phyloP scores from a whole-genome alignment of 2,113 vertebrate species.

The Pteropus alecto region DNA sequence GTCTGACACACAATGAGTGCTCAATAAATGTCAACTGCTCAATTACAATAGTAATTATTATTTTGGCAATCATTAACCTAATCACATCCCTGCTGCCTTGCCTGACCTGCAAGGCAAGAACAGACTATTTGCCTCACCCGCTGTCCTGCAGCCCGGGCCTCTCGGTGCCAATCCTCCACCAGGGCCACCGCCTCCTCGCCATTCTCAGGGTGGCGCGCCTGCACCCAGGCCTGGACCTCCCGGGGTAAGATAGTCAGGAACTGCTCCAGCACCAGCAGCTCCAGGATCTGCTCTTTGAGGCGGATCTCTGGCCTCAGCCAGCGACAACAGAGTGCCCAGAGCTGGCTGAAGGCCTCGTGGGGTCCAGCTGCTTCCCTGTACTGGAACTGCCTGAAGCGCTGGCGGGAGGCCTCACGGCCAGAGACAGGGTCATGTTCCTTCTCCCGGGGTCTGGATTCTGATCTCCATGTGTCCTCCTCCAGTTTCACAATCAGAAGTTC shows the following conservation, averaged over 20 bases:
- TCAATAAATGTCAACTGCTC: not conserved
- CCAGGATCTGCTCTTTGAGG: constrained; percentile 79
- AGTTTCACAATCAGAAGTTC: constrained; percentile 71
- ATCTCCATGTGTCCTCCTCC: constrained; percentile 55
- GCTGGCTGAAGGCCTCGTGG: constrained; percentile 76
- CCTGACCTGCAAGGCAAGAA: not conserved
- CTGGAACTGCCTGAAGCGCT: constrained; percentile 77
- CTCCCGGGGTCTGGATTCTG: constrained; percentile 38
- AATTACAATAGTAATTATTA: not conserved
- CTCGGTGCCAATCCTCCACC: constrained; percentile 77
- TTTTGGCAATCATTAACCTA: not conserved
- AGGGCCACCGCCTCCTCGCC: constrained; percentile 77
- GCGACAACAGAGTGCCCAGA: constrained; percentile 77
- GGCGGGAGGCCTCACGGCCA: constrained; percentile 69
- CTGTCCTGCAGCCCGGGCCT: constrained; percentile 22
- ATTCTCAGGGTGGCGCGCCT: constrained; percentile 67
- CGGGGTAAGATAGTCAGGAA: constrained; percentile 77
- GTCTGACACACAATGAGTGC: not conserved
- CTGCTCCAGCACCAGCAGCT: constrained; percentile 79
- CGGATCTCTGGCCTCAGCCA: constrained; percentile 78
- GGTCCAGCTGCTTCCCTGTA: constrained; percentile 76
- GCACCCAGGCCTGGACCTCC: constrained; percentile 76
- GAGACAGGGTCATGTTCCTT: not conserved
- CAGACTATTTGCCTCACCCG: constrained; percentile 57
- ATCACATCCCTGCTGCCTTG: not conserved